Percentiles rank a stretch among this genome's conserved stretches.
Evolutionary conservation across 2,888 invertebrate genomes (phyloP).

Genomic region (Microctonus brassicae): DNA sequence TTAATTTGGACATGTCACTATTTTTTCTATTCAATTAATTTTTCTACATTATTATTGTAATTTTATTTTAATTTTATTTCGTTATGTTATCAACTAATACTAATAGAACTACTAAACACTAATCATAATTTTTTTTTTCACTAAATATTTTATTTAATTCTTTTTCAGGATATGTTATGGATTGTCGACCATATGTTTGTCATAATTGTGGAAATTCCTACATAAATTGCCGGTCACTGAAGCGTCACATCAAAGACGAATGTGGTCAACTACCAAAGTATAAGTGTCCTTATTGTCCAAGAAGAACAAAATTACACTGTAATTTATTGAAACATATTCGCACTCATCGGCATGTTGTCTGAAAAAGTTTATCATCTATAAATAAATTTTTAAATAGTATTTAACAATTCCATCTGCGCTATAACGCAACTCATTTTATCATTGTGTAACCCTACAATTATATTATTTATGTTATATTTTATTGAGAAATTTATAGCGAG

Average conservation of each 20-base stretch:
- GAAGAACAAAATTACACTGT: slow-evolving; percentile 62
- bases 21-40: background rate
- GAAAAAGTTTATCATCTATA: background rate
- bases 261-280: slow-evolving; percentile 64
- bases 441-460: background rate
- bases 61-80: slow-evolving; percentile 20
- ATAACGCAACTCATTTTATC: background rate
- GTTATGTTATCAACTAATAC: background rate
- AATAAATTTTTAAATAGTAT: background rate
- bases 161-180: slow-evolving; percentile 56
- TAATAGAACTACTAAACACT: slow-evolving; percentile 2
- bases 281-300: slow-evolving; percentile 64
- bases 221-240: slow-evolving; percentile 59
- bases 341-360: background rate
- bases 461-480: background rate
- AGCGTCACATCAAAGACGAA: slow-evolving; percentile 61
- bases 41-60: background rate
- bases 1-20: background rate
- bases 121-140: slow-evolving; percentile 15
- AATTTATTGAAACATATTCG: slow-evolving; percentile 64
- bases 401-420: background rate
- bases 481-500: background rate
- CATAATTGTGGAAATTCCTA: slow-evolving; percentile 60
- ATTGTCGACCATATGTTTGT: slow-evolving; percentile 51
- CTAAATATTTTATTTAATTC: slow-evolving; percentile 50